phyloP scores from a whole-genome alignment of 2,113 vertebrate species.

The Platichthys flesus region DNA sequence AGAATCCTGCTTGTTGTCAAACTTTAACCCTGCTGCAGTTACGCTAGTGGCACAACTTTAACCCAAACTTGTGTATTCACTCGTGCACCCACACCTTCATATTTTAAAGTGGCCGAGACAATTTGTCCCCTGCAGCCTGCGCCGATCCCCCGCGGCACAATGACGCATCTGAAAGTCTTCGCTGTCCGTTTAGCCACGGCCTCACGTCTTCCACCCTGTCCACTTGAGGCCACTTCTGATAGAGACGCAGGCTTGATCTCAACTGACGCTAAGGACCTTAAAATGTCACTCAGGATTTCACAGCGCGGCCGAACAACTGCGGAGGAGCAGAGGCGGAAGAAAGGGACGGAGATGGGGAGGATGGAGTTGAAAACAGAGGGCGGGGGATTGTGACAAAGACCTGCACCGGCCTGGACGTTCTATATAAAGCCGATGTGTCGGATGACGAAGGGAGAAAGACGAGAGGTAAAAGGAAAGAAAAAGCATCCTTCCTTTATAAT shows the following conservation, averaged over 20 bases:
- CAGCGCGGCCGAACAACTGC: constrained; percentile 39
- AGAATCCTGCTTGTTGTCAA: constrained; percentile 20
- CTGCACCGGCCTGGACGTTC: constrained; percentile 1
- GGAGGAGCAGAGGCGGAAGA: constrained; percentile 8
- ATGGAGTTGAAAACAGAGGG: constrained; percentile 44
- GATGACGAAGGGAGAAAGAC: constrained; percentile 2
- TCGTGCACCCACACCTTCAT: neutral
- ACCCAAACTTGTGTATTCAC: neutral
- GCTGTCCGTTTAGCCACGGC: constrained; percentile 11
- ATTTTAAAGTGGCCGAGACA: neutral
- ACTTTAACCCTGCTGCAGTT: neutral
- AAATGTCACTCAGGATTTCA: constrained; percentile 78
- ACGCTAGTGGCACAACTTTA: neutral
- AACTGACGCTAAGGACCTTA: constrained; percentile 75
- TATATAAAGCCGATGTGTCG: constrained; percentile 30
- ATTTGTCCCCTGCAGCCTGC: neutral
- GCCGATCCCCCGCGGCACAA: neutral
- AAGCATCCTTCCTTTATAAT: neutral
- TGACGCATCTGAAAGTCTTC: neutral
- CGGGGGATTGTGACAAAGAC: constrained; percentile 39
- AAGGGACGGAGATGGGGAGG: constrained; percentile 36
- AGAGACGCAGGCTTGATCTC: constrained; percentile 69
- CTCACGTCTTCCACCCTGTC: constrained; percentile 8
- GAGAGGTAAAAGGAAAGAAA: neutral
- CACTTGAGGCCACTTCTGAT: constrained; percentile 51